Evolutionary conservation across 2,888 invertebrate species (phyloP), one percentile per base, ranked within the genome.

Genomic region (Pilophorus perplexus): DNA sequence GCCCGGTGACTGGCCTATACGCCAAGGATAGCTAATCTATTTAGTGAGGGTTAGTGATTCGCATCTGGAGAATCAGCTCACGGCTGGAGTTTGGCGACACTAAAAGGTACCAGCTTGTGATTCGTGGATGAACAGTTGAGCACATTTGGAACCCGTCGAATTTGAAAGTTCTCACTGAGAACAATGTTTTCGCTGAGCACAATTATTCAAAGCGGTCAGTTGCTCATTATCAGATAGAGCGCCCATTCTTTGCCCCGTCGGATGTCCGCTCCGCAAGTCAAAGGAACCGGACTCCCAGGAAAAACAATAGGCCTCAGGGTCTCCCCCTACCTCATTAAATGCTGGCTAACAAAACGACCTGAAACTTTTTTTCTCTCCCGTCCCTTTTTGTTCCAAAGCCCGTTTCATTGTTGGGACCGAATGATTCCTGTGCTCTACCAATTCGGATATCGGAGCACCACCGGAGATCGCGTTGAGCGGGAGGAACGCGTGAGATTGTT

Each of bases 221-320:
- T 23, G n/a, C 46, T 52, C 52, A 52, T 27, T 52, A 55, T 55
- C 55, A 55, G 55, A 55, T 55, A 37, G 28, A 14, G 55, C 20
- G 33, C 28, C 55, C 37, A 37, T 55, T 55, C 37, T 37, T 55
- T 55, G n/a, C 37, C 12, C 37, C 22, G 37, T n/a, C 33, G 55
- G 55, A 55, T 55, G 55, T 55, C 55, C 55, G 55, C 38, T 38
- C 55, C 8, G 38, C 55, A 12, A 37, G 33, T 55, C 55, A 37
- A 38, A 55, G 33, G 55, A 55, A 55, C n/a, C 55, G 20, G 23
- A 23, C 46, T 23, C 10, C 55, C 20, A 52, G 33, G 23, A n/a
- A n/a, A 20, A 55, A 55, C 55, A 55, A 55, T 55, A 27, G 55
- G 20, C 52, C 16, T 28, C 18, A 16, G 5, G 16, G 37, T 38